Conservation (phyloP, 1,140 invertebrate species). For the Drosophila pectinifera region DNA sequence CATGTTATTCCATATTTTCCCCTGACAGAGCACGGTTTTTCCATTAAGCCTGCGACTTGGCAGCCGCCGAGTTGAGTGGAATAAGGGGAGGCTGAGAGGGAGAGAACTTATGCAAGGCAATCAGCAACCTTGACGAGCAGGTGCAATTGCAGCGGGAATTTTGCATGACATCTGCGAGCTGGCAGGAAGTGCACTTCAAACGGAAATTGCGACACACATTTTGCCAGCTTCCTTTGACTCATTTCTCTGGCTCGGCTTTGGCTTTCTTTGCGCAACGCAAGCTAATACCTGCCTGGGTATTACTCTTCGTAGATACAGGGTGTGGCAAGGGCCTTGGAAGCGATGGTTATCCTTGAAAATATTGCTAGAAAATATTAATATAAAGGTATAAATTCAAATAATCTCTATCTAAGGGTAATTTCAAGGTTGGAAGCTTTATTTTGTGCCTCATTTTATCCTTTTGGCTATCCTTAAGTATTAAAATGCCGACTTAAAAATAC, state of each 20-base stretch:
- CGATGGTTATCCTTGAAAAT: too few relatives aligned
- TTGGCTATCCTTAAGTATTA: too few relatives aligned
- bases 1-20: background rate
- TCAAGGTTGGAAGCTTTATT: too few relatives aligned
- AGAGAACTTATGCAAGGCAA: constrained; percentile 57
- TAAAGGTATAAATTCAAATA: too few relatives aligned
- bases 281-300: constrained; percentile 37
- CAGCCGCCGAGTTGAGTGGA: background rate
- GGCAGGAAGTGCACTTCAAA: constrained; percentile 57
- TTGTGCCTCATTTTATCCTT: too few relatives aligned
- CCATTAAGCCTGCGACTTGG: constrained; percentile 45
- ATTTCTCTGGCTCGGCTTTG: constrained; percentile 3
- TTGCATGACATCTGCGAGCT: constrained; percentile 57
- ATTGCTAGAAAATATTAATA: too few relatives aligned
- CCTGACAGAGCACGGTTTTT: constrained; percentile 48
- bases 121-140: constrained; percentile 59
- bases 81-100: background rate
- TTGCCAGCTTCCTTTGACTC: constrained; percentile 40
- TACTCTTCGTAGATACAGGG: background rate
- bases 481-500: too few relatives aligned
- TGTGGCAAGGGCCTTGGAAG: background rate
- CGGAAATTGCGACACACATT: constrained; percentile 75
- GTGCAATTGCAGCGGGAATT: constrained; percentile 10
- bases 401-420: too few relatives aligned
- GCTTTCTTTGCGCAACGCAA: constrained; percentile 46